phyloP scores from a whole-genome alignment of 2,113 vertebrate species.

The Trochalopteron elliotii region DNA sequence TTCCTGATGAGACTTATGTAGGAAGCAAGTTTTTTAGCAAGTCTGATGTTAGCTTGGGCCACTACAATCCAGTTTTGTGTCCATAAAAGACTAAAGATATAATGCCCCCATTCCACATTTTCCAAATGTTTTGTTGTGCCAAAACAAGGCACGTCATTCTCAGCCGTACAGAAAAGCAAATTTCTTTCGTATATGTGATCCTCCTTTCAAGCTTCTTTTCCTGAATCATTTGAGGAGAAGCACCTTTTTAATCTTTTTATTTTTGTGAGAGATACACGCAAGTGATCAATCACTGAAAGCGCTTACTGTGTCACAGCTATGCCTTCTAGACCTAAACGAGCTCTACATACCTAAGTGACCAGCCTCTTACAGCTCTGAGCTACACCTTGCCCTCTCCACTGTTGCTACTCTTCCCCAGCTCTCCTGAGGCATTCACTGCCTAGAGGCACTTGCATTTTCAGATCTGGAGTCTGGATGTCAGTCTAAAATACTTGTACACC shows the following conservation, averaged over 20 bases:
- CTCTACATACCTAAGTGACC: background rate
- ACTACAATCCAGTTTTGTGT: background rate
- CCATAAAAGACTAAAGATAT: background rate
- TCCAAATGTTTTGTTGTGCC: background rate
- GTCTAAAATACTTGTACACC: background rate
- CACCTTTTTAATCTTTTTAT: background rate
- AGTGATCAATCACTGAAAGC: background rate
- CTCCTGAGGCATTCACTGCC: background rate
- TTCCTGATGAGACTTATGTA: background rate
- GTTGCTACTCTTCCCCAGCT: background rate
- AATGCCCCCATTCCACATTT: accelerated
- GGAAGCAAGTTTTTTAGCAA: background rate
- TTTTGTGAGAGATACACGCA: background rate
- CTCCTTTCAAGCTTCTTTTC: background rate
- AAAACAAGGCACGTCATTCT: background rate
- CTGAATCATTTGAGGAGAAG: background rate
- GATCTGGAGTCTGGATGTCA: background rate
- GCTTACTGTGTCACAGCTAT: background rate
- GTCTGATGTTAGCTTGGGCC: background rate
- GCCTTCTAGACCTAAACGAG: background rate
- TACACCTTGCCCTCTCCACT: background rate
- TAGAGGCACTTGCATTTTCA: background rate
- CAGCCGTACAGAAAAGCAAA: background rate
- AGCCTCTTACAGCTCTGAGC: background rate
- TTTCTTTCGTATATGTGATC: background rate